These are phyloP conservation scores for Netelia inedita DNA, from an alignment of 2,888 invertebrate genomes.

Conservation along the genomic window DNA sequence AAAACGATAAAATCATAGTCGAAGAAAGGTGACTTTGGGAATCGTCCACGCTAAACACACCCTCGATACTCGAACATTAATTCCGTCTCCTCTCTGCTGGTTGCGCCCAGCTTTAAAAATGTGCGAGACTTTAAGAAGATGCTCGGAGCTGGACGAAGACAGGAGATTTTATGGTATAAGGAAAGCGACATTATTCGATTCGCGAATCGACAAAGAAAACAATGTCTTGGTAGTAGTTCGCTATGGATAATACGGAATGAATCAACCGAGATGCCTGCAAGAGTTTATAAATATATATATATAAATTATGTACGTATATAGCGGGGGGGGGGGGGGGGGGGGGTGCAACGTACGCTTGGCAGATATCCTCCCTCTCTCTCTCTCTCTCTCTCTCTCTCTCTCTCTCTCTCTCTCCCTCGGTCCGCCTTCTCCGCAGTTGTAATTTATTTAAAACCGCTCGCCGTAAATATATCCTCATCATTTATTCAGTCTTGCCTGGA, in stretches of 20 bases:
- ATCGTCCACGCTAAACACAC: too few relatives aligned
- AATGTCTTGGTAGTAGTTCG: slow-evolving; percentile 46
- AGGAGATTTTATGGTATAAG: too few relatives aligned
- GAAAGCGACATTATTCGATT: slow-evolving; percentile 15
- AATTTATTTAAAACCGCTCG: slow-evolving; percentile 85
- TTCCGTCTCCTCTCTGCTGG: too few relatives aligned
- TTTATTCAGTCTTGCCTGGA: slow-evolving; percentile 82
- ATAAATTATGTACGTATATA: background rate
- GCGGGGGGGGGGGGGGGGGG: slow-evolving; percentile 45
- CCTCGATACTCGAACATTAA: too few relatives aligned
- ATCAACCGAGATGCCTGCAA: slow-evolving; percentile 53
- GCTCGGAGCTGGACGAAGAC: too few relatives aligned
- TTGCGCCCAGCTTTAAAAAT: too few relatives aligned
- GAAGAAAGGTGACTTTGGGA: too few relatives aligned
- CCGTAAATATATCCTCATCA: slow-evolving; percentile 85
- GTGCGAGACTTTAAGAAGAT: too few relatives aligned
- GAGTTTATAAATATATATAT: slow-evolving; percentile 45
- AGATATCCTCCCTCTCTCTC: slow-evolving; percentile 69
- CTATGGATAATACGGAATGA: slow-evolving; percentile 43
- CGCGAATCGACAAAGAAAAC: slow-evolving; percentile 60
- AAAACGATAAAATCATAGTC: too few relatives aligned
- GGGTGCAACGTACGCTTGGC: slow-evolving; percentile 47
- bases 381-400: slow-evolving; percentile 69
- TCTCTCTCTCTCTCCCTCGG: slow-evolving; percentile 42
- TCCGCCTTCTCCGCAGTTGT: slow-evolving; percentile 83